These are phyloP conservation scores for Corydoras sp. DNA, from an alignment of 2,113 vertebrate species.

Conservation along the genomic window DNA sequence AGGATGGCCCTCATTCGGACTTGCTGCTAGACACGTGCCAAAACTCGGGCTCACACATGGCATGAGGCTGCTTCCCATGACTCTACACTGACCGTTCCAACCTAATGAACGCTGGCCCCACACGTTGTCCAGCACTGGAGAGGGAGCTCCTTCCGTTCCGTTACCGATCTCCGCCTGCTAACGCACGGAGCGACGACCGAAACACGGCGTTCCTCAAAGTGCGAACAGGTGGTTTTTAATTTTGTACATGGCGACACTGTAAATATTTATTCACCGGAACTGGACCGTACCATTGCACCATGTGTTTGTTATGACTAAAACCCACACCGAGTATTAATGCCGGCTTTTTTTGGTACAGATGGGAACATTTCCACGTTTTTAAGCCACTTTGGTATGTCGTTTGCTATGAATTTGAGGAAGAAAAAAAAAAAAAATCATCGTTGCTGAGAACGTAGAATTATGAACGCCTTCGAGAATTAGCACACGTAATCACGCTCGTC, in stretches of 20 bases:
- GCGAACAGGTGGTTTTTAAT: slow-evolving; percentile 30
- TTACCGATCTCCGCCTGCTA: slow-evolving; percentile 35
- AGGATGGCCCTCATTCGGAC: neutral
- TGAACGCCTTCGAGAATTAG: slow-evolving; percentile 4
- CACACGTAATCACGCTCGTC: neutral
- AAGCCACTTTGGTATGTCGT: slow-evolving; percentile 1
- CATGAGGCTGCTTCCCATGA: slow-evolving; percentile 3
- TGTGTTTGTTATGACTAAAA: neutral
- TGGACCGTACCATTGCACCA: slow-evolving; percentile 55
- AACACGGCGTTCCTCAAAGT: slow-evolving; percentile 63
- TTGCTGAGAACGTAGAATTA: too few species aligned
- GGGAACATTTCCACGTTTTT: slow-evolving; percentile 1
- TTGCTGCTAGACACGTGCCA: neutral
- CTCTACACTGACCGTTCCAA: neutral
- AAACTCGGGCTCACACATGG: slow-evolving; percentile 8
- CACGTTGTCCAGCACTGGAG: neutral
- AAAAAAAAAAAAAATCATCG: too few species aligned
- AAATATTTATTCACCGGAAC: slow-evolving; percentile 59
- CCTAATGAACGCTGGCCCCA: neutral
- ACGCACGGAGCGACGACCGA: slow-evolving; percentile 61
- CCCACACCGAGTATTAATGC: too few species aligned
- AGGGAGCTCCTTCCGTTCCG: too few species aligned
- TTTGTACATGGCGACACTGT: slow-evolving; percentile 66
- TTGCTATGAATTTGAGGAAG: neutral
- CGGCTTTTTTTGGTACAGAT: too few species aligned